Conservation (phyloP, 2,888 invertebrate species). For the Tachina fera region DNA sequence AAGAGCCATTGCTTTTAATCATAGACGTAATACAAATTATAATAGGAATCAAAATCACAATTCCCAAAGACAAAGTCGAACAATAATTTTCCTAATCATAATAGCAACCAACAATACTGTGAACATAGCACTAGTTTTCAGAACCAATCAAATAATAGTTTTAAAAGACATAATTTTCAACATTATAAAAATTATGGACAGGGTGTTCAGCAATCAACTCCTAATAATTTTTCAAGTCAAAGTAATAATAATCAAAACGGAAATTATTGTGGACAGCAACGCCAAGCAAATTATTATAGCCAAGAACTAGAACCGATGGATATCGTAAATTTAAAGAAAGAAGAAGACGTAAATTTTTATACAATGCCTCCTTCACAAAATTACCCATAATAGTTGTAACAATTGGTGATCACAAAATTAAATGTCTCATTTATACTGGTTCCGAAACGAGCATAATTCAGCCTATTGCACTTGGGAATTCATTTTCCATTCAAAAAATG, state of each 20-base stretch:
- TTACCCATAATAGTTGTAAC: conserved; percentile 38
- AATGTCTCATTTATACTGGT: conserved; percentile 34
- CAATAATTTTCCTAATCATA: too few species aligned
- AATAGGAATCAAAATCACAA: conserved; percentile 4
- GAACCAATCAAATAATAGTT: too few species aligned
- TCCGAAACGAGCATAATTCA: conserved; percentile 29
- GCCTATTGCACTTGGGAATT: conserved; percentile 11
- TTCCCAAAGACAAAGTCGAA: not conserved
- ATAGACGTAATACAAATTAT: conserved; percentile 16
- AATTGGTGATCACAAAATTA: conserved; percentile 28
- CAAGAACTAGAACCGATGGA: conserved; percentile 17
- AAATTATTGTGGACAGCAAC: conserved; percentile 5
- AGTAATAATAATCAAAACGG: not conserved
- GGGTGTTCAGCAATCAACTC: too few species aligned
- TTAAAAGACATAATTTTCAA: too few species aligned
- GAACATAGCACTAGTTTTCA: too few species aligned
- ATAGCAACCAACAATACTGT: too few species aligned
- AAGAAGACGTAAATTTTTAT: conserved; percentile 39
- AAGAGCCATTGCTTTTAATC: not conserved
- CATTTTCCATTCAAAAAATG: conserved; percentile 42
- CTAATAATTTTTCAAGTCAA: not conserved
- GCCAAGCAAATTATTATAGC: conserved; percentile 4
- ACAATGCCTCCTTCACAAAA: conserved; percentile 12
- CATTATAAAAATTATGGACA: too few species aligned
- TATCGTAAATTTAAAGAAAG: conserved; percentile 25